A percentile compares a stretch with the other conserved stretches of the same genome.
These are phyloP conservation scores for Rhineura floridana DNA, from an alignment of 2,113 vertebrate species.

Conservation along the genomic window DNA sequence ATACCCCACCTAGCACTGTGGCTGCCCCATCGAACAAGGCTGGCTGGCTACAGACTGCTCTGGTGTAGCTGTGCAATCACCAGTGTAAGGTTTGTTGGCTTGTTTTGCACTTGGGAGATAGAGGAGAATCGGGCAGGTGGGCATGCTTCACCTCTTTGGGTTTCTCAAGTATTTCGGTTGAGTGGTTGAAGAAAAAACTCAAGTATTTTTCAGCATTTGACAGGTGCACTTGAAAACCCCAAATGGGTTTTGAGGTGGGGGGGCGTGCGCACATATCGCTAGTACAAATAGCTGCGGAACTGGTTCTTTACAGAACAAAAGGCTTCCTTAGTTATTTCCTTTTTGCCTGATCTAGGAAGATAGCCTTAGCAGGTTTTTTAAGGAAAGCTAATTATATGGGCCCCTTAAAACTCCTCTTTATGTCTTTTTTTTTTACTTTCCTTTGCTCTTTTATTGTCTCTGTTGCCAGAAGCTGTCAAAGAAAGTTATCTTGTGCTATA, in stretches of 20 bases:
- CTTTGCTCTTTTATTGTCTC: constrained; percentile 25
- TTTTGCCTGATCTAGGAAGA: not conserved
- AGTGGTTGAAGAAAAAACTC: too few relatives aligned
- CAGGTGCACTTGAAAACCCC: not conserved
- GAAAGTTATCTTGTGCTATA: constrained; percentile 24
- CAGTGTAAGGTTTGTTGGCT: not conserved
- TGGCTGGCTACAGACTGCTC: too few relatives aligned
- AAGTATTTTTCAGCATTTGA: not conserved
- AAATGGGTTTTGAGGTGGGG: not conserved
- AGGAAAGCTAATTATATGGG: constrained; percentile 41
- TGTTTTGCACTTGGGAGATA: not conserved
- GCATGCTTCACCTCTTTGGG: not conserved
- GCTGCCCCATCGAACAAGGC: too few relatives aligned
- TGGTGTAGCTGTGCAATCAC: too few relatives aligned
- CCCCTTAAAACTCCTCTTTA: constrained; percentile 14
- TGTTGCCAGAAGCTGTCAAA: constrained; percentile 39
- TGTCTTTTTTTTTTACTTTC: not conserved
- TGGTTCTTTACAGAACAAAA: not conserved
- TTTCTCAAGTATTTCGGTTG: not conserved
- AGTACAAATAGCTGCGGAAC: not conserved
- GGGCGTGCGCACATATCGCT: not conserved
- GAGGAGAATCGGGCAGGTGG: not conserved
- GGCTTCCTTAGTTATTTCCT: constrained; percentile 24
- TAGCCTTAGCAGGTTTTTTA: constrained; percentile 22
- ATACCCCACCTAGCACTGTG: too few relatives aligned